These are phyloP conservation scores for Spheniscus mendiculus DNA, from an alignment of 2,113 vertebrate genomes.

Conservation along the genomic window DNA sequence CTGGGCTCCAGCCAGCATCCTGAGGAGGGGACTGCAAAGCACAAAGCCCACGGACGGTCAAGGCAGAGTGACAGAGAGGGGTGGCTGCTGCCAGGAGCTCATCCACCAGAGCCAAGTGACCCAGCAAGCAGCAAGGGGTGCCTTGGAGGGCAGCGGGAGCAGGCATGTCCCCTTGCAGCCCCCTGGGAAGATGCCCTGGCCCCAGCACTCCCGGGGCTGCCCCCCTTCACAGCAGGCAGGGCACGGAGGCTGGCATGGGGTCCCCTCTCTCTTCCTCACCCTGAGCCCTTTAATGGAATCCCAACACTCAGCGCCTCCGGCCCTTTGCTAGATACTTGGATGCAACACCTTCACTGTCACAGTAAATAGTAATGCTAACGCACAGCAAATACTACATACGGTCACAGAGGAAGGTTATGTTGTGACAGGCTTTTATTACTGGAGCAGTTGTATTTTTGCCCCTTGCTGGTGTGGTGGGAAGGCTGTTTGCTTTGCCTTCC, in stretches of 20 bases:
- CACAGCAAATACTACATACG: neutral
- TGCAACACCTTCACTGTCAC: neutral
- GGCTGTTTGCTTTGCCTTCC: neutral
- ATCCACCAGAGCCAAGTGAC: neutral
- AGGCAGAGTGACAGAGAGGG: neutral
- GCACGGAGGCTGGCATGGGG: fast-evolving
- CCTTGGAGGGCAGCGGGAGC: fast-evolving
- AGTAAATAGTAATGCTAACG: neutral
- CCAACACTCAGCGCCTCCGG: fast-evolving
- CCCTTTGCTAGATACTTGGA: neutral
- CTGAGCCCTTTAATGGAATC: neutral
- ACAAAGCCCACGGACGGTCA: no score
- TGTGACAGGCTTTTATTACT: neutral
- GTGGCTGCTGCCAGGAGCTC: neutral
- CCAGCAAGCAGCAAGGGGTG: neutral
- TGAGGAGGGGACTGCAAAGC: neutral
- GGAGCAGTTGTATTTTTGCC: neutral
- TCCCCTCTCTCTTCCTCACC: neutral
- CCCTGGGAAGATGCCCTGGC: neutral
- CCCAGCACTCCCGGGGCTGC: fast-evolving
- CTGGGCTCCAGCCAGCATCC: neutral
- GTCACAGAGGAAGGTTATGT: neutral
- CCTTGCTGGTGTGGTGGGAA: neutral
- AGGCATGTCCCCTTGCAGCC: neutral
- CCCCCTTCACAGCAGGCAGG: neutral